phyloP scores from a whole-genome alignment of 2,888 invertebrate species.

The Polylopha cassiicola region DNA sequence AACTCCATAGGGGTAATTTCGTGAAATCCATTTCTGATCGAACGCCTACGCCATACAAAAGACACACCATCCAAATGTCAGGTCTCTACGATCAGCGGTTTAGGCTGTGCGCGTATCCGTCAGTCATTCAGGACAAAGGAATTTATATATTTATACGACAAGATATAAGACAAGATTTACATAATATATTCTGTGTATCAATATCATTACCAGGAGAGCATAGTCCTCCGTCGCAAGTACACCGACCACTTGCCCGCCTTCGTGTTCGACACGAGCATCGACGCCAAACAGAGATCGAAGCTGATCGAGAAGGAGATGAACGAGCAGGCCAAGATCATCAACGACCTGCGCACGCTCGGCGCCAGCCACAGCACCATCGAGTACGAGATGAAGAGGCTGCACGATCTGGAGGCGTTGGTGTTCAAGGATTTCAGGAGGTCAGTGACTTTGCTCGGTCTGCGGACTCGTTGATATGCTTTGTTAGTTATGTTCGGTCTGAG shows the following conservation, averaged over 20 bases:
- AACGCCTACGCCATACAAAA: too few species aligned
- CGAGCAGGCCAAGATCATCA: constrained; percentile 96
- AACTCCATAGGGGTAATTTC: too few species aligned
- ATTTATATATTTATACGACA: too few species aligned
- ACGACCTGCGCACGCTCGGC: constrained; percentile 91
- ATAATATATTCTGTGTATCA: neutral
- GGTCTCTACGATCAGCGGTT: too few species aligned
- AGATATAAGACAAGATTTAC: too few species aligned
- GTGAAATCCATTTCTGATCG: too few species aligned
- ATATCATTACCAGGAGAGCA: constrained; percentile 76
- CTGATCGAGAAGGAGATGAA: constrained; percentile 98
- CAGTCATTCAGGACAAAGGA: too few species aligned
- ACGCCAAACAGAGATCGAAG: constrained; percentile 91
- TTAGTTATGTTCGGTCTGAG: too few species aligned
- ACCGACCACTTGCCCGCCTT: constrained; percentile 89
- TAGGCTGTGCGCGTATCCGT: too few species aligned
- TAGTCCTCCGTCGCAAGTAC: constrained; percentile 80
- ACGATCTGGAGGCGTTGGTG: constrained; percentile 94
- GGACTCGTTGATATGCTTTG: too few species aligned
- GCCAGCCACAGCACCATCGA: constrained; percentile 94
- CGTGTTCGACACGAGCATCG: constrained; percentile 87
- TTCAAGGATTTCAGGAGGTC: constrained; percentile 94
- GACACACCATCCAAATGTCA: too few species aligned
- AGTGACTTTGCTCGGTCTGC: too few species aligned
- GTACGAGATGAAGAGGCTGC: constrained; percentile 92